Conservation (phyloP, 1,140 invertebrate genomes). For the Achatina immaculata region DNA sequence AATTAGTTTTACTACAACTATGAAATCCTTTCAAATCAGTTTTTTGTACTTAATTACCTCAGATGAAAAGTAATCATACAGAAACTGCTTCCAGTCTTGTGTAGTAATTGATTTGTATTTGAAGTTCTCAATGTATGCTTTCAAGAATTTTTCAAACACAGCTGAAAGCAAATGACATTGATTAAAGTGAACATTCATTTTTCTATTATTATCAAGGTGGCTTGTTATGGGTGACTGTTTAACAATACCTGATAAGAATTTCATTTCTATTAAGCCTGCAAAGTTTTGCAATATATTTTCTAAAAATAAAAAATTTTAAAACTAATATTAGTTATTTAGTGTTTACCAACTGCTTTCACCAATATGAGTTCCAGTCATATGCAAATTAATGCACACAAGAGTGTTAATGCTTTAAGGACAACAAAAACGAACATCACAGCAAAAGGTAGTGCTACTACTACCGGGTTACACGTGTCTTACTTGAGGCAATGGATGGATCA, state of each 20-base stretch:
- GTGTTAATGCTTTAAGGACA: too few species aligned
- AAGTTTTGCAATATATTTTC: not conserved
- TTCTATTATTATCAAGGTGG: not conserved
- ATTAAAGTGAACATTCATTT: slow-evolving; percentile 8
- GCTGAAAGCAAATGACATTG: slow-evolving; percentile 71
- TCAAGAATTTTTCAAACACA: slow-evolving; percentile 88
- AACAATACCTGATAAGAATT: not conserved
- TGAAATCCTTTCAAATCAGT: too few species aligned
- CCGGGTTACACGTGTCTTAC: too few species aligned
- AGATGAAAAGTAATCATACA: slow-evolving; percentile 84
- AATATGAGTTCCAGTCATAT: too few species aligned
- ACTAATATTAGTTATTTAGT: not conserved
- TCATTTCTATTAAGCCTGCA: not conserved
- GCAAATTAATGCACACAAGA: too few species aligned
- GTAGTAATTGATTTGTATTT: slow-evolving; percentile 87
- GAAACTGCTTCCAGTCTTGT: slow-evolving; percentile 82
- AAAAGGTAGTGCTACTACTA: too few species aligned
- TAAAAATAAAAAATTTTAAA: not conserved
- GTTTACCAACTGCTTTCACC: not conserved
- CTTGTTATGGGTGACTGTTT: not conserved
- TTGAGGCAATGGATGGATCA: too few species aligned
- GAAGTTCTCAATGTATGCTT: slow-evolving; percentile 85
- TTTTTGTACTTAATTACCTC: too few species aligned
- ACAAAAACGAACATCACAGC: too few species aligned
- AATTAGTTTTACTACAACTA: too few species aligned